Base-by-base conservation (phyloP, 2,797 vertebrate genomes). In the Sciurus vulgaris region DNA sequence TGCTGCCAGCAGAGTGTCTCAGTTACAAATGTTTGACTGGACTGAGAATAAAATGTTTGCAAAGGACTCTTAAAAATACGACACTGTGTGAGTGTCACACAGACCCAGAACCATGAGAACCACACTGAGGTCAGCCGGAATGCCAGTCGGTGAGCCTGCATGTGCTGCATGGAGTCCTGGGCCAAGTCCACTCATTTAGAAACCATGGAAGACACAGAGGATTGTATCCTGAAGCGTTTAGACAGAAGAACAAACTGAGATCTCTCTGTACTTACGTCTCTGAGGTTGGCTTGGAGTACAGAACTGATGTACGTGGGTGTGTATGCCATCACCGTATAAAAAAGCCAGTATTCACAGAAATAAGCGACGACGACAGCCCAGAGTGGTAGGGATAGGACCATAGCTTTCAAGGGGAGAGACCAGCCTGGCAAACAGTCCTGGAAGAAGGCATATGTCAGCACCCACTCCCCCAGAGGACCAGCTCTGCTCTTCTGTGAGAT, bases 341-440 rank as follows among this genome's bases (percentile, higher is more conserved):
- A 98, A 30, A 98, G 92, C 99, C 99, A 99, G 97, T 98, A 99
- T 0, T 97, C 76, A 87, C 98, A 99, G 98, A 99, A 99, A 98
- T 99, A 98, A 65, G 98, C 93, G 44, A 99, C 0, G 49, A 99
- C 98, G 94, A 99, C 98, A 67, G 99, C 97, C 99, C 99, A 99
- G 35, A 99, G 98, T 12, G 99, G 99, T 33, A 98, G 97, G 0
- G 99, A 99, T 70, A 97, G 94, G 79, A 98, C 1, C 98, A 99
- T 99, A 83, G 98, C 92, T 83, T 97, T 61, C 22, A 99, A 0
- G 0, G 99, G 99, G 51, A 99, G 70, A 35, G 98, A 98, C 98
- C 98, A 98, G 95, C 98, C 98, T 51, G 99, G 98, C 54, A 96
- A 97, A 41, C 85, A 95, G 4, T 98, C 99, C 99, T 99, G 96